Evolutionary conservation across 2,113 vertebrate species (phyloP).

Genomic region (Mustela nigripes): DNA sequence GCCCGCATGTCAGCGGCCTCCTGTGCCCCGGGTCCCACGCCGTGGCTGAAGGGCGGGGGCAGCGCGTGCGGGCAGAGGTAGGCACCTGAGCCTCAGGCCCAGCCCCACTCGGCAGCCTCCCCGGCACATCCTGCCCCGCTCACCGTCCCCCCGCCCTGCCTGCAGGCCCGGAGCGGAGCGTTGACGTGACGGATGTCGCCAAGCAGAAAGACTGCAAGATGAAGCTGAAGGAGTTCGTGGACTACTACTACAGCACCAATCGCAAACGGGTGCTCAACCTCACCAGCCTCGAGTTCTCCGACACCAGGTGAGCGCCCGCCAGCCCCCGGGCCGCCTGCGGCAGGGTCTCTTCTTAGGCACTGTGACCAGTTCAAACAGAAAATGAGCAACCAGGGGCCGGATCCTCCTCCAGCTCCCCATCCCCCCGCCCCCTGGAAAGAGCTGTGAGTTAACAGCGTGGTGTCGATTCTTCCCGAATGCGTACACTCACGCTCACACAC

Average conservation of each 20-base stretch:
- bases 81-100: background rate
- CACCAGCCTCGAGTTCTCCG: slow-evolving; percentile 97
- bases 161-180: slow-evolving; percentile 94
- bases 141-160: background rate
- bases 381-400: background rate
- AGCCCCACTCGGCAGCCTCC: too few species aligned
- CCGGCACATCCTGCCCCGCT: background rate
- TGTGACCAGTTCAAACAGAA: background rate
- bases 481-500: background rate
- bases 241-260: slow-evolving; percentile 99
- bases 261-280: slow-evolving; percentile 97
- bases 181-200: slow-evolving; percentile 97
- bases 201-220: slow-evolving; percentile 98
- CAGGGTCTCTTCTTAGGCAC: background rate
- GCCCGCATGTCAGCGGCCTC: background rate
- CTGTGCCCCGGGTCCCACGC: background rate
- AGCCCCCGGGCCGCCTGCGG: background rate
- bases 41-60: too few species aligned
- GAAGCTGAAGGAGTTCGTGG: slow-evolving; percentile 99
- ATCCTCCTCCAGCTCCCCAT: background rate
- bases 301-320: slow-evolving; percentile 90
- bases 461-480: background rate
- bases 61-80: rapidly evolving
- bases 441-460: rapidly evolving
- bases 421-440: background rate